Evolutionary conservation across 2,888 invertebrate species (phyloP), one percentile per base, ranked within the genome.

Genomic region (Hyppa rectilinea): DNA sequence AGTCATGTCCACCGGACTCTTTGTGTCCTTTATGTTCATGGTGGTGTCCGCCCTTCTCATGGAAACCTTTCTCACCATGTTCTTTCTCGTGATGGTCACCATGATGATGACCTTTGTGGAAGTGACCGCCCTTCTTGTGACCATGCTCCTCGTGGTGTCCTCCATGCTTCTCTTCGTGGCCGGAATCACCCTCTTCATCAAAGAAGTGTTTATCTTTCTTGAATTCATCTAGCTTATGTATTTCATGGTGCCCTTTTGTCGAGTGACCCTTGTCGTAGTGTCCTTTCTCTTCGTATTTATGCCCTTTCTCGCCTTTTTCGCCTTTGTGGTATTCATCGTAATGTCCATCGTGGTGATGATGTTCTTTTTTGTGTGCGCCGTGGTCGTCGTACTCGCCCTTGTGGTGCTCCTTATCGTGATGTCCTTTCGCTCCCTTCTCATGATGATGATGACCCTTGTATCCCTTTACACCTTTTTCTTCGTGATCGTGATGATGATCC

Each of bases 201-300:
- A 97, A 98, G 97, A 98, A 98, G 88, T 98, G 97, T 89, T 98
- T 98, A 87, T 98, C 97, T 91, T 98, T 98, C 90, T 98, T 98
- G 93, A 97, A 98, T 92, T 98, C 98, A 91, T 98, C 98, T 75
- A 98, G 93, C 88, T 98, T 98, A 93, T 98, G 98, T 10, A 98
- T 96, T 90, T 98, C 97, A 89, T 98, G 98, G 82, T 98, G 98
- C 70, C 98, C 98, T 91, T 98, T 98, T 82, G 98, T 98, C 78
- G 97, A 97, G 93, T 98, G 98, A 0, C 98, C 98, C 88, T 98
- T 98, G 78, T 98, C 97, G 91, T 97, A 98, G 82, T 97, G 97
- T 14, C 98, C 98, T 75, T 97, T 96, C 84, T 97, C 97, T 81
- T 96, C 96, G 86, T 96, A 97, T 85, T 97, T 97, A 87, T 97